A percentile compares a stretch with the other conserved stretches of the same genome.
phyloP scores from a whole-genome alignment of 2,113 vertebrate genomes.

The Illadopsis cleaveri region DNA sequence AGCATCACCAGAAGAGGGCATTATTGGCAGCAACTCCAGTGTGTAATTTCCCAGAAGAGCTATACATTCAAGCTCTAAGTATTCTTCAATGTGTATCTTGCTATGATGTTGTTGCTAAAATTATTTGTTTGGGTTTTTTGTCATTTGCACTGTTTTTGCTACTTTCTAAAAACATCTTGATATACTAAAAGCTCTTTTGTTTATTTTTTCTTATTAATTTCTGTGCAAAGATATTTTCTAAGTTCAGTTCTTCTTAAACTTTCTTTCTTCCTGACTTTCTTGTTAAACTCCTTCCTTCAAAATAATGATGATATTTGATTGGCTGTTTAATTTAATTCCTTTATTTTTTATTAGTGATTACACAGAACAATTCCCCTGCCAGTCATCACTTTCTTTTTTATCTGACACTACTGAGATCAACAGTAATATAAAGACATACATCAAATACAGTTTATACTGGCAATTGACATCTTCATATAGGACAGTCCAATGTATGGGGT shows the following conservation, averaged over 20 bases:
- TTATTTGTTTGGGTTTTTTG: background rate
- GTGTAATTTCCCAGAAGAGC: constrained; percentile 53
- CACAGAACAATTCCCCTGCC: background rate
- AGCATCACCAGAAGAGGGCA: constrained; percentile 78
- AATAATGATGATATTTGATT: background rate
- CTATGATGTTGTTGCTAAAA: constrained; percentile 48
- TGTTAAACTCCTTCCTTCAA: background rate
- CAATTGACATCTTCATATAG: background rate
- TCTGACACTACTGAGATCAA: background rate
- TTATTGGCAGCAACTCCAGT: constrained; percentile 58
- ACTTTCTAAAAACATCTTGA: background rate
- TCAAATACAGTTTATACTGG: background rate
- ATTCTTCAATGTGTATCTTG: constrained; percentile 49
- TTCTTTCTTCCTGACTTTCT: background rate
- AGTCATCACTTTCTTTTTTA: background rate
- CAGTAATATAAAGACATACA: background rate
- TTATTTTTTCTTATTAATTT: background rate
- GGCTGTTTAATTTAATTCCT: background rate
- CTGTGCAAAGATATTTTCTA: background rate
- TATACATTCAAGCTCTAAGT: constrained; percentile 49
- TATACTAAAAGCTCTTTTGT: background rate
- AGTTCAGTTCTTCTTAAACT: background rate
- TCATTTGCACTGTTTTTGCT: background rate
- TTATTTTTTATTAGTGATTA: background rate
- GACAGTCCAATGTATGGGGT: background rate